Evolutionary conservation across 2,113 vertebrate species (phyloP).

Genomic region (Sapajus apella): DNA sequence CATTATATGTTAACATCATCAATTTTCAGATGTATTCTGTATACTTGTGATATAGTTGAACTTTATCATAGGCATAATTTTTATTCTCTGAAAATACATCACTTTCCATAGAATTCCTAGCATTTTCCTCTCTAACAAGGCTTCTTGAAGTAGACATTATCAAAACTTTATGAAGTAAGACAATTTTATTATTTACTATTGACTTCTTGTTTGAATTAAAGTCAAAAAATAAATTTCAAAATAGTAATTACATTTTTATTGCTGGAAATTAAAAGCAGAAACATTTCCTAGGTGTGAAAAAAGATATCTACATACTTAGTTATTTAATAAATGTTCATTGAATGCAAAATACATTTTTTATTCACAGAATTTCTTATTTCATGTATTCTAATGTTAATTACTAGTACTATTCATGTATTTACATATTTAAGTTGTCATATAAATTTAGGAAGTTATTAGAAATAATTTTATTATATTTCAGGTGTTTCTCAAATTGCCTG

Average conservation of each 20-base stretch:
- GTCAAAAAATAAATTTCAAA: not conserved
- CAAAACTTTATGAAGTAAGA: conserved; percentile 38
- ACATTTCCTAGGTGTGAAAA: not conserved
- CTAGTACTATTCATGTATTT: not conserved
- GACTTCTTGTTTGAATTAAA: not conserved
- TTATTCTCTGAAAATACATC: not conserved
- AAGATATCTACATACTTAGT: not conserved
- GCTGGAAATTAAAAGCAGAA: not conserved
- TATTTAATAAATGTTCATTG: not conserved
- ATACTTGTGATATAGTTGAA: not conserved
- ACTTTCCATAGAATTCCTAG: not conserved
- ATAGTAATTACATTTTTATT: not conserved
- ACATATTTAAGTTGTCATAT: not conserved
- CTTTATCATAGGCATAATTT: not conserved
- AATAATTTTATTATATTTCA: not conserved
- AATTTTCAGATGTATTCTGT: not conserved
- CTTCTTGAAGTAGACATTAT: not conserved
- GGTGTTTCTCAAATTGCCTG: conserved; percentile 23
- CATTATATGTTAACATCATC: not conserved
- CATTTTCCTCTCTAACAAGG: not conserved
- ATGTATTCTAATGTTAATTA: not conserved
- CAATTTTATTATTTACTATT: not conserved
- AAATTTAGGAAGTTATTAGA: not conserved
- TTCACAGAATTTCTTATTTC: not conserved
- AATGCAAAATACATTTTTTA: not conserved